A percentile compares a stretch with the other conserved stretches of the same genome.
phyloP scores from a whole-genome alignment of 2,113 vertebrate genomes.

The Naja naja region DNA sequence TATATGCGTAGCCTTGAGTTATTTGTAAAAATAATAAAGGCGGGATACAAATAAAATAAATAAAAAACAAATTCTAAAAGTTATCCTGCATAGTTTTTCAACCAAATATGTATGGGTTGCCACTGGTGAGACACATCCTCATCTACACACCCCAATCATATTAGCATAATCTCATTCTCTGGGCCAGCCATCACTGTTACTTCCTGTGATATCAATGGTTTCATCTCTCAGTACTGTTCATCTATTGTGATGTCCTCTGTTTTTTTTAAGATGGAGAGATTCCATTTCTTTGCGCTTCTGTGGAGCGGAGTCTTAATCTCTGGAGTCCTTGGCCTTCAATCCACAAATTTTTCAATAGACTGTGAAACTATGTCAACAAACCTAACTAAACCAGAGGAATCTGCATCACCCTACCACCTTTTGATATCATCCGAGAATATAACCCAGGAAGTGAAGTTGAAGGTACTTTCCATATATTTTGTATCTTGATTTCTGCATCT shows the following conservation, averaged over 20 bases:
- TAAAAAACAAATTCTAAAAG: not conserved
- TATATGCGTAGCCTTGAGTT: not conserved
- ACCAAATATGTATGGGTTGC: not conserved
- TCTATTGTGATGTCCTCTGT: slow-evolving; percentile 13
- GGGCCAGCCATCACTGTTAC: not conserved
- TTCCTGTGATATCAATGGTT: not conserved
- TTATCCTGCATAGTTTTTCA: not conserved
- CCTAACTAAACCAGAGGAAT: slow-evolving; percentile 49
- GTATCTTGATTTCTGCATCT: not conserved
- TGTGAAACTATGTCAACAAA: slow-evolving; percentile 63
- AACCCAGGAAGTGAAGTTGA: slow-evolving; percentile 58
- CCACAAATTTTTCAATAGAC: slow-evolving; percentile 57
- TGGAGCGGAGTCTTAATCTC: slow-evolving; percentile 59
- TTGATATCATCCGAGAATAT: slow-evolving; percentile 53
- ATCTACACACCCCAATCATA: not conserved
- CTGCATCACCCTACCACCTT: slow-evolving; percentile 56
- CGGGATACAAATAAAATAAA: not conserved
- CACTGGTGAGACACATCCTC: not conserved
- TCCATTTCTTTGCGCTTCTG: slow-evolving; percentile 35
- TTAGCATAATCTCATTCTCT: not conserved
- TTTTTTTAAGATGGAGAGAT: slow-evolving; percentile 47
- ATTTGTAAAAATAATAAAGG: not conserved
- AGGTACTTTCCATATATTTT: slow-evolving; percentile 49
- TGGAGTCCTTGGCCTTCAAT: slow-evolving; percentile 47
- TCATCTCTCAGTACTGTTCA: not conserved